Base-by-base conservation (phyloP, 1,140 invertebrate genomes). In the Harpegnathos saltator region DNA sequence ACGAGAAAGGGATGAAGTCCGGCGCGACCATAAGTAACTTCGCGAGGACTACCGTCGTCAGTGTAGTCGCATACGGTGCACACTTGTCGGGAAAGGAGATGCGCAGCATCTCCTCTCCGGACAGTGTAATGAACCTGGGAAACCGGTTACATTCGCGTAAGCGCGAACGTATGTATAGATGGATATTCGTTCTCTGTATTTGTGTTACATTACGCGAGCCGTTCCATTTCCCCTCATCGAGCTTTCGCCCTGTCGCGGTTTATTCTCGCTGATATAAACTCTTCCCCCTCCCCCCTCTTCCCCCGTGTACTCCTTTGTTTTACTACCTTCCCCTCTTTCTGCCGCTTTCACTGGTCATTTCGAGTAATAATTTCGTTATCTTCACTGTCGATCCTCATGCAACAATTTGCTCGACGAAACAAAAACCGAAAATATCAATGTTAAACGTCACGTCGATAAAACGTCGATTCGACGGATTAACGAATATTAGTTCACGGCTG, bases 121-220 rank as follows among this genome's bases (percentile, higher is more conserved):
- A 11, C 52, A 91, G 93, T 92, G 93, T 94, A 94, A 94, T 94
- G 93, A 94, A 94, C 93, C 93, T 93, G 91, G 91, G 85, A 92
- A 94, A 94, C 93, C 93, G 93, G 93, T 94, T 94, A 91, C 91
- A 92, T 91, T 88, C 89, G 84, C 89, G 75, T 50, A 83, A 61
- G 44, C 50, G 26, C 33, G 61, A 33, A 26, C 75, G 84, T 91
- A 89, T 91, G 88, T 87, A 92, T 88, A 89, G 90, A 91, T 91
- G 89, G 90, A 90, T n/a, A n/a, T 91, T 92, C 89, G 89, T 84
- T 78, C 59, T 88, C 85, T 89, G 75, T 89, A 89, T 90, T 90
- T 88, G 85, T 83, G 88, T 91, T 91, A 89, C 86, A 88, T 86
- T 90, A 89, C 84, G 85, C 88, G 87, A 71, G 24, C 56, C 59